Conservation (phyloP, 2,888 invertebrate genomes). For the Epirrhoe alternata region DNA sequence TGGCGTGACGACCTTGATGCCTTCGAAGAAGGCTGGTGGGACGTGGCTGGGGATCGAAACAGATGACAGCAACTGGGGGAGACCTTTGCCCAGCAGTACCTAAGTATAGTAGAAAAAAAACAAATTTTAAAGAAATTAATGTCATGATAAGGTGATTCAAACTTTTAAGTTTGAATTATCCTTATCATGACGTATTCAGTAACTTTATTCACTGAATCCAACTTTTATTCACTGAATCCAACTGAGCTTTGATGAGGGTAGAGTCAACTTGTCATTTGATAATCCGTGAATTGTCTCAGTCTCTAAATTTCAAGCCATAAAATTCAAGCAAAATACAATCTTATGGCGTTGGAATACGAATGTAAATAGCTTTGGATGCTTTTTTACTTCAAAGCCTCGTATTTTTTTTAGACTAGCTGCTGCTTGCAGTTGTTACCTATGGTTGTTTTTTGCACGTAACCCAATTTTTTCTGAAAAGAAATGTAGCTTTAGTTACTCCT, state of each 20-base stretch:
- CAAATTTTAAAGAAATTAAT: background rate
- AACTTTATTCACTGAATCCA: constrained; percentile 5
- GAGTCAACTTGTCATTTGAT: constrained; percentile 44
- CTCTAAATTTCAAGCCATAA: constrained; percentile 16
- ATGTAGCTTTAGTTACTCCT: too few species aligned
- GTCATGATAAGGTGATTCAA: too few species aligned
- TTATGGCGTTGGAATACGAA: background rate
- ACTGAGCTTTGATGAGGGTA: constrained; percentile 37
- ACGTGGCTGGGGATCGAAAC: too few species aligned
- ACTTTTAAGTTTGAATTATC: background rate
- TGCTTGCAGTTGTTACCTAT: too few species aligned
- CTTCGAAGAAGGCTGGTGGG: too few species aligned
- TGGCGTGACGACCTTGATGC: too few species aligned
- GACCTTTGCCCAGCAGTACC: too few species aligned
- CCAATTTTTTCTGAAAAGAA: too few species aligned
- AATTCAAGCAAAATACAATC: constrained; percentile 3
- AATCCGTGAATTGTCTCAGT: constrained; percentile 41
- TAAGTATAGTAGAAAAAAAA: too few species aligned
- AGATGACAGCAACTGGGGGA: too few species aligned
- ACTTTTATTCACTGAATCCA: constrained; percentile 8
- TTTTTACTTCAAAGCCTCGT: background rate
- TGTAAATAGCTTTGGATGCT: background rate
- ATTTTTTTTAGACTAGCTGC: background rate
- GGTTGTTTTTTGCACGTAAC: too few species aligned
- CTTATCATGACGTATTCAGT: background rate